phyloP scores from a whole-genome alignment of 2,113 vertebrate species.

The Martes martes region DNA sequence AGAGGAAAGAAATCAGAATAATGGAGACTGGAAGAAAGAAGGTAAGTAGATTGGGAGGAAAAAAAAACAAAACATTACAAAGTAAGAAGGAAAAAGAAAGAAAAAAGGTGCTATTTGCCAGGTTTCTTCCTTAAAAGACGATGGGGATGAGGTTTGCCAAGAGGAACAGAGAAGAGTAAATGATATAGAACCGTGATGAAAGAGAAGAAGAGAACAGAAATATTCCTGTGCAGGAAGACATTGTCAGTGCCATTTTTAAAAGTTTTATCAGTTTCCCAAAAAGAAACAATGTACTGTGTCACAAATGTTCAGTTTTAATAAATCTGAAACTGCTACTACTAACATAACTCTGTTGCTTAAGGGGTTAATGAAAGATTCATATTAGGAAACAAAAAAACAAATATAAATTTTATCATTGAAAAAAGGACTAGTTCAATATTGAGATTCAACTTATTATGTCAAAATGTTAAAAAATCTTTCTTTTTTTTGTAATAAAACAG shows the following conservation, averaged over 20 bases:
- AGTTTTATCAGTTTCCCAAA: background rate
- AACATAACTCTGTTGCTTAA: background rate
- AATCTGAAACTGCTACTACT: background rate
- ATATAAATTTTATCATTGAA: background rate
- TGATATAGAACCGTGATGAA: fast-evolving
- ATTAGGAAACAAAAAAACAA: background rate
- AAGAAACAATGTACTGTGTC: background rate
- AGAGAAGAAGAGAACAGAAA: background rate
- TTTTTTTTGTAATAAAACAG: constrained; percentile 8
- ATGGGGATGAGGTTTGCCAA: background rate
- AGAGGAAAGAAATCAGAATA: background rate
- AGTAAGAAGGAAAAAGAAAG: background rate
- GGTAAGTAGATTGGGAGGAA: background rate
- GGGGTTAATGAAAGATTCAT: background rate
- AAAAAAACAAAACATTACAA: background rate
- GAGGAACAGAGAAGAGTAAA: background rate
- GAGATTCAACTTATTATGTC: background rate
- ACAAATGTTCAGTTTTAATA: background rate
- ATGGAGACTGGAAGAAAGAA: background rate
- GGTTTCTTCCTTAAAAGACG: background rate
- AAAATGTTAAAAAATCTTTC: background rate
- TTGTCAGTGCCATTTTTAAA: background rate
- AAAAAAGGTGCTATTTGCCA: background rate
- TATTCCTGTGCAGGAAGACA: background rate
- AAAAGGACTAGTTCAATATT: background rate